Evolutionary conservation across 2,113 vertebrate species (phyloP).

Genomic region (Aegotheles bennettii): DNA sequence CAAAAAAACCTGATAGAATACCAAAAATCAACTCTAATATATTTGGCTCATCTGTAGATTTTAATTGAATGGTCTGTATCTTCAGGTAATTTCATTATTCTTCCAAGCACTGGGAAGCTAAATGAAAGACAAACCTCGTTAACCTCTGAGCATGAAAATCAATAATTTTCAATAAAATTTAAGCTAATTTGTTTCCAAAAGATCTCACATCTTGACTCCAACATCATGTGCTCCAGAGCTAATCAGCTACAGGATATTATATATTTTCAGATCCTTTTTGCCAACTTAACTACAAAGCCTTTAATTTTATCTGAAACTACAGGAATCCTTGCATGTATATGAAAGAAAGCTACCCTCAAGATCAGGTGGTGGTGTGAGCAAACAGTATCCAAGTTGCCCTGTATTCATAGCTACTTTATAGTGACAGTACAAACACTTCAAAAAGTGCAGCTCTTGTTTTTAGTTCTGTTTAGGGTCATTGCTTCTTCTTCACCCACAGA

Average conservation of each 20-base stretch:
- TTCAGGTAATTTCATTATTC: conserved; percentile 62
- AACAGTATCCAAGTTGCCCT: background rate
- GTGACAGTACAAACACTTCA: background rate
- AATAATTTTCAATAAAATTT: conserved; percentile 82
- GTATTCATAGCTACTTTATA: background rate
- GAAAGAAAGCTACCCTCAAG: background rate
- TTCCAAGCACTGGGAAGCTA: conserved; percentile 38
- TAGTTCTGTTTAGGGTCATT: background rate
- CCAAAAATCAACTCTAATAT: background rate
- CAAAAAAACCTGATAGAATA: background rate
- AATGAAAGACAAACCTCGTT: conserved; percentile 74
- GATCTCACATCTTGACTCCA: conserved; percentile 36
- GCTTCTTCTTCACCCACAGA: background rate
- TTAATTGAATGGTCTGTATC: conserved; percentile 64
- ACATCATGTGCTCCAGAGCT: background rate
- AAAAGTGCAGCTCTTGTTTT: background rate
- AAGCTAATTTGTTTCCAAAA: conserved; percentile 80
- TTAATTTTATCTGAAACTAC: background rate
- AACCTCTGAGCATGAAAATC: conserved; percentile 82
- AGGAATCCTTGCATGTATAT: background rate
- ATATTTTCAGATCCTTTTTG: background rate
- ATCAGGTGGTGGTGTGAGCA: background rate
- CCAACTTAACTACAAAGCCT: background rate
- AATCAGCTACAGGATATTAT: background rate
- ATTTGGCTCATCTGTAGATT: conserved; percentile 41